Evolutionary conservation across 2,113 vertebrate species (phyloP).

Genomic region (Neolamprologus sp.): DNA sequence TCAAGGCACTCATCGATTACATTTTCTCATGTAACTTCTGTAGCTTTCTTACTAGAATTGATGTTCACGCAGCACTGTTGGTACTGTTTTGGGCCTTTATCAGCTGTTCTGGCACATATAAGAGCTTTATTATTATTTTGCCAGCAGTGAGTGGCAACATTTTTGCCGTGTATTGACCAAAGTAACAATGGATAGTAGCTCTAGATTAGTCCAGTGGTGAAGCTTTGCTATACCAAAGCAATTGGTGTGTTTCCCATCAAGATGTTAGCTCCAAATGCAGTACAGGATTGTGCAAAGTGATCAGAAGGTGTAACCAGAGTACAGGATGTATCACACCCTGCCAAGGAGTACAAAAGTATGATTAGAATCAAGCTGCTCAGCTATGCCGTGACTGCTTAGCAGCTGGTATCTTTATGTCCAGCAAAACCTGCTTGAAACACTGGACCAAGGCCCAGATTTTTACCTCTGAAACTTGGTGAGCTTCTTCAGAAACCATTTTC

Average conservation of each 20-base stretch:
- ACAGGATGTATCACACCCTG: neutral
- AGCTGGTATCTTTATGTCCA: neutral
- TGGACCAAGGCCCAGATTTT: neutral
- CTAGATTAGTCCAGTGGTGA: neutral
- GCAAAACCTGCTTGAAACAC: neutral
- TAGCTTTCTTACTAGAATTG: neutral
- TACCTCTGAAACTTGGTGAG: neutral
- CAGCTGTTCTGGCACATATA: neutral
- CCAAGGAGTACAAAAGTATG: neutral
- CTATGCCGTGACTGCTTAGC: slow-evolving; percentile 5
- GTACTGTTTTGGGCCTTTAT: neutral
- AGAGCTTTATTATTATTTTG: neutral
- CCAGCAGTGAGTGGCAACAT: neutral
- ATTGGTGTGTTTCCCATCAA: neutral
- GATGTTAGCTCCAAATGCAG: neutral
- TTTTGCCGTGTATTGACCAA: neutral
- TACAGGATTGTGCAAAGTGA: neutral
- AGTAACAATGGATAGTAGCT: neutral
- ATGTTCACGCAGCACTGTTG: neutral
- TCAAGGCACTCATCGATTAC: neutral
- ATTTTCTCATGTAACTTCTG: neutral
- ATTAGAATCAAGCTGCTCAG: slow-evolving; percentile 11
- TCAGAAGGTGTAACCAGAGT: neutral
- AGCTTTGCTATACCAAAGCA: neutral
- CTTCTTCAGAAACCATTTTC: neutral